phyloP scores from a whole-genome alignment of 1,140 invertebrate genomes.

The Apocrypta bakeri region DNA sequence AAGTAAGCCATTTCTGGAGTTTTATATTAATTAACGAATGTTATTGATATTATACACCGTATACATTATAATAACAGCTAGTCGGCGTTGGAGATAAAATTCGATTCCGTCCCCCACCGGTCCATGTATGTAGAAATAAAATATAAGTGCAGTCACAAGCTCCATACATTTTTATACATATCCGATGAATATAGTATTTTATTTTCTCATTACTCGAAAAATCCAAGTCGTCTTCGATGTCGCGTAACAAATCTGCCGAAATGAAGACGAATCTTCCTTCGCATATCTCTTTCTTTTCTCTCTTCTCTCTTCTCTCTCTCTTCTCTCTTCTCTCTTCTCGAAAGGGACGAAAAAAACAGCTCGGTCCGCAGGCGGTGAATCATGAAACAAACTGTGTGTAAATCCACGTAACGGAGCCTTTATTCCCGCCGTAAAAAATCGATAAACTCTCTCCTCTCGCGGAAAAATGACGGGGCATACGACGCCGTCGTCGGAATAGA shows the following conservation, averaged over 20 bases:
- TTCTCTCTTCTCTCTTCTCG: too few relatives aligned
- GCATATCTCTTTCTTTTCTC: too few relatives aligned
- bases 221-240: too few relatives aligned
- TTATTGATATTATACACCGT: too few relatives aligned
- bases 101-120: too few relatives aligned
- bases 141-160: too few relatives aligned
- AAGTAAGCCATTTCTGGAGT: neutral
- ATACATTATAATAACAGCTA: too few relatives aligned
- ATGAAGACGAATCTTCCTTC: conserved; percentile 8
- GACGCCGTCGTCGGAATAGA: conserved; percentile 56
- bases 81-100: too few relatives aligned
- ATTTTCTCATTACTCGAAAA: neutral
- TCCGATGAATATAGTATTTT: too few relatives aligned
- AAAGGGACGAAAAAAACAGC: neutral
- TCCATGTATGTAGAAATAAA: too few relatives aligned
- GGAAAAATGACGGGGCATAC: conserved; percentile 67
- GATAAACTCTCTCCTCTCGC: conserved; percentile 59
- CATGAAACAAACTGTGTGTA: conserved; percentile 62
- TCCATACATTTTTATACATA: too few relatives aligned
- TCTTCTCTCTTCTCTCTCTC: too few relatives aligned
- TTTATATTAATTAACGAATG: neutral
- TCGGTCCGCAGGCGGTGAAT: conserved; percentile 58
- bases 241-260: neutral
- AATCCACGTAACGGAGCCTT: conserved; percentile 65
- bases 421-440: conserved; percentile 66